Percentiles rank a stretch among this genome's conserved stretches.
phyloP scores from a whole-genome alignment of 2,113 vertebrate genomes.

The Prietella phreatophila region DNA sequence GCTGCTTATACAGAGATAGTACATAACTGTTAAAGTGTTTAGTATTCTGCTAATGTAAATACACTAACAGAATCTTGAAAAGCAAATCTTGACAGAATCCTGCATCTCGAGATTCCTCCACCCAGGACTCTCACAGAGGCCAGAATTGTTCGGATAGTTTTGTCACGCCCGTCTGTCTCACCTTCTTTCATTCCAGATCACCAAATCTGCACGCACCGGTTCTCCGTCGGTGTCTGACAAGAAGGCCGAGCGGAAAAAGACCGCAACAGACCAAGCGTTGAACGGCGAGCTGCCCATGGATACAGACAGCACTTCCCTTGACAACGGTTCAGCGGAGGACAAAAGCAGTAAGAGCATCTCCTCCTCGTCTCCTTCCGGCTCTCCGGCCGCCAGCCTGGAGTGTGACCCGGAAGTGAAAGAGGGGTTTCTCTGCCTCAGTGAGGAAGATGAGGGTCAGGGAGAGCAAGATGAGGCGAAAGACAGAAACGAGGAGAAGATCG shows the following conservation, averaged over 20 bases:
- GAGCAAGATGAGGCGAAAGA: constrained; percentile 55
- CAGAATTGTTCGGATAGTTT: neutral
- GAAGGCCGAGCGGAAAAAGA: constrained; percentile 18
- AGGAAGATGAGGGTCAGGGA: constrained; percentile 47
- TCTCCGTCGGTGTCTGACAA: constrained; percentile 14
- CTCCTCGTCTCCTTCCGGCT: constrained; percentile 46
- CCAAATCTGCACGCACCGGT: neutral
- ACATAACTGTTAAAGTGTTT: neutral
- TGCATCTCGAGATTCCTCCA: neutral
- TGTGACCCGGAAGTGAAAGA: constrained; percentile 56
- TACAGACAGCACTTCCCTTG: constrained; percentile 27
- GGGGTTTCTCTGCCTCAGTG: constrained; percentile 56
- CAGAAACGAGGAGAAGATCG: constrained; percentile 63
- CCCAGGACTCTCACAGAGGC: neutral
- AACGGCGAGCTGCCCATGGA: constrained; percentile 42
- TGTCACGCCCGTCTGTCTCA: too few relatives aligned
- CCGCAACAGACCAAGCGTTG: neutral
- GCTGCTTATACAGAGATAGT: neutral
- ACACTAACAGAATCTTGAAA: neutral
- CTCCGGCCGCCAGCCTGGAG: constrained; percentile 41
- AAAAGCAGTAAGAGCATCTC: constrained; percentile 48
- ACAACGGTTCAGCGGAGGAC: constrained; percentile 37
- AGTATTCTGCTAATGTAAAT: neutral
- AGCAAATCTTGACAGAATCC: neutral
- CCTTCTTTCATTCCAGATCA: neutral